These are phyloP conservation scores for Amphibalanus amphitrite DNA, from an alignment of 1,140 invertebrate genomes.

Conservation along the genomic window DNA sequence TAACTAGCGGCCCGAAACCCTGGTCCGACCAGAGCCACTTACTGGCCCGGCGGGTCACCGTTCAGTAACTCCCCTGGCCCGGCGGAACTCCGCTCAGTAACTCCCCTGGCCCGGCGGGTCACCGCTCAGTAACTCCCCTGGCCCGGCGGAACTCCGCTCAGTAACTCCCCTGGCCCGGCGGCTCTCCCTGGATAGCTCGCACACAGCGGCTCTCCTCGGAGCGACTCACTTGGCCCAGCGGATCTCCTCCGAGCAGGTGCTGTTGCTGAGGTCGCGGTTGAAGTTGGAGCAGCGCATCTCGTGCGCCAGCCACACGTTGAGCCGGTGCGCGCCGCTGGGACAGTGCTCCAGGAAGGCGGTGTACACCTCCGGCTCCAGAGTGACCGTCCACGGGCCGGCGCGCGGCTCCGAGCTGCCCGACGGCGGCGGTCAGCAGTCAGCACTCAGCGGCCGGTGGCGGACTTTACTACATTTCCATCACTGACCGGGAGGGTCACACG, in stretches of 20 bases:
- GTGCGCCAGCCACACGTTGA: conserved; percentile 63
- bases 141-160: too few species aligned
- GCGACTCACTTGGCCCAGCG: conserved; percentile 34
- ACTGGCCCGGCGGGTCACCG: too few species aligned
- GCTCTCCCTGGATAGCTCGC: too few species aligned
- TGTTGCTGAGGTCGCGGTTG: conserved; percentile 48
- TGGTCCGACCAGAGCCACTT: too few species aligned
- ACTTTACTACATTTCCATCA: too few species aligned
- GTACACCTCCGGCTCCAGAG: conserved; percentile 48
- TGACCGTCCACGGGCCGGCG: conserved; percentile 61
- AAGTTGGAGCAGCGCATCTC: conserved; percentile 46
- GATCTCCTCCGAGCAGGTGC: conserved; percentile 56
- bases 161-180: not conserved
- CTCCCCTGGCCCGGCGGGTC: not conserved
- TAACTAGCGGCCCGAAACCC: too few species aligned
- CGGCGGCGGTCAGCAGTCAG: conserved; percentile 4
- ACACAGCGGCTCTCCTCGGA: not conserved
- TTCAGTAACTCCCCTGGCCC: too few species aligned
- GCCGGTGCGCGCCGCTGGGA: conserved; percentile 50
- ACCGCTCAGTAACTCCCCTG: too few species aligned
- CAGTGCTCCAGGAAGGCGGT: conserved; percentile 61
- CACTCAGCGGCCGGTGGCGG: too few species aligned
- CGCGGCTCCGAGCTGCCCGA: conserved; percentile 30
- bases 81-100: too few species aligned
- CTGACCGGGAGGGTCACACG: too few species aligned